phyloP scores from a whole-genome alignment of 2,888 invertebrate genomes.

The Anaspis maculata region DNA sequence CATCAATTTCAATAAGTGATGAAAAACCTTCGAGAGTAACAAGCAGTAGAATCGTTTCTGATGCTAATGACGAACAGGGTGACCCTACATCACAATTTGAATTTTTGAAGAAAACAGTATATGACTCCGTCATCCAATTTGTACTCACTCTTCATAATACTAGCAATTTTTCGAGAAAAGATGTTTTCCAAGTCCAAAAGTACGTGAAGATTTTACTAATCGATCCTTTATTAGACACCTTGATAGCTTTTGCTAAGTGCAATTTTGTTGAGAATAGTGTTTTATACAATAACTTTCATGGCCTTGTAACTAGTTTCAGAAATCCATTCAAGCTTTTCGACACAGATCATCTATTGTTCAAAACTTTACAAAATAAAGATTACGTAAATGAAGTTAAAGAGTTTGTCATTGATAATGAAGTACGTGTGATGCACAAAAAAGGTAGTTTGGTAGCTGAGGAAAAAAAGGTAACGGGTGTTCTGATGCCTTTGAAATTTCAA shows the following conservation, averaged over 20 bases:
- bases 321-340: background rate
- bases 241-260: background rate
- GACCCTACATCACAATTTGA: too few relatives aligned
- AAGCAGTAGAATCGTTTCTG: too few relatives aligned
- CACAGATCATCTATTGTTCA: background rate
- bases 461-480: background rate
- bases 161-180: background rate
- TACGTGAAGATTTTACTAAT: background rate
- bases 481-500: constrained; percentile 1
- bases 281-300: background rate
- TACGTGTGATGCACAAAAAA: background rate
- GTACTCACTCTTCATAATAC: background rate
- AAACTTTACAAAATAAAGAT: background rate
- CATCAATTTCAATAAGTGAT: too few relatives aligned
- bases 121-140: background rate
- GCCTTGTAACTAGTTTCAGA: background rate
- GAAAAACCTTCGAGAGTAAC: too few relatives aligned
- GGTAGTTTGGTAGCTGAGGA: background rate
- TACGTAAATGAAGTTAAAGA: constrained; percentile 1
- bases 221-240: background rate
- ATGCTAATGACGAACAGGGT: too few relatives aligned
- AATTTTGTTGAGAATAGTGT: background rate
- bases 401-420: background rate
- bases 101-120: background rate
- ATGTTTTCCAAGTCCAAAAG: background rate